phyloP scores from a whole-genome alignment of 1,140 invertebrate species.

The Chrysopa pallens region DNA sequence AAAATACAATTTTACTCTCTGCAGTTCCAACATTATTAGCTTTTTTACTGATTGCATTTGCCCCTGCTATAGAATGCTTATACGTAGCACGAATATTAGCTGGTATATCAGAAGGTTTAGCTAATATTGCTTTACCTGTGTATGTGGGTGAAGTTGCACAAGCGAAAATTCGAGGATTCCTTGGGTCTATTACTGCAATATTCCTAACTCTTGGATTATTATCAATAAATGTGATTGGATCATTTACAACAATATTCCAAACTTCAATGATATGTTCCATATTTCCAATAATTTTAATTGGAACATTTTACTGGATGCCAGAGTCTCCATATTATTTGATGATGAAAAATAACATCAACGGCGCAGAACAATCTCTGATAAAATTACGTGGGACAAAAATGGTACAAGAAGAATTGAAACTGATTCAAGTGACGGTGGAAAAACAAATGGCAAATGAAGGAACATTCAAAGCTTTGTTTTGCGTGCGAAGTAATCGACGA shows the following conservation, averaged over 20 bases:
- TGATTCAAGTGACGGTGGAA: neutral
- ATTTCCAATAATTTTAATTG: slow-evolving; percentile 22
- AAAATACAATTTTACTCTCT: neutral
- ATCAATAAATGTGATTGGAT: slow-evolving; percentile 24
- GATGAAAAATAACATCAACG: slow-evolving; percentile 6
- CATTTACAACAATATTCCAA: slow-evolving; percentile 21
- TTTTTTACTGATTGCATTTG: neutral
- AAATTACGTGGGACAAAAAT: slow-evolving; percentile 2
- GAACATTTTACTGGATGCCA: slow-evolving; percentile 21
- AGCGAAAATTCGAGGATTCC: neutral
- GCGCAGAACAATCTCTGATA: slow-evolving; percentile 11
- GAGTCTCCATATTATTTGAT: slow-evolving; percentile 24
- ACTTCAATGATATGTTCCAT: slow-evolving; percentile 25
- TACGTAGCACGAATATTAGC: slow-evolving; percentile 9
- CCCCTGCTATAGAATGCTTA: slow-evolving; percentile 7
- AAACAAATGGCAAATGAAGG: slow-evolving; percentile 4
- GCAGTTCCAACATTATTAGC: neutral
- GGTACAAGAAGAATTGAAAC: neutral
- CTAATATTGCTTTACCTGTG: neutral
- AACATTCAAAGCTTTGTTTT: slow-evolving; percentile 20
- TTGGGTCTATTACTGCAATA: slow-evolving; percentile 20
- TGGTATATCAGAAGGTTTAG: neutral
- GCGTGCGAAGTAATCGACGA: slow-evolving; percentile 17
- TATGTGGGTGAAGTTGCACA: neutral
- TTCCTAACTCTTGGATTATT: slow-evolving; percentile 24